Base-by-base conservation (phyloP, 2,888 invertebrate species). In the Peribatodes rhomboidaria region DNA sequence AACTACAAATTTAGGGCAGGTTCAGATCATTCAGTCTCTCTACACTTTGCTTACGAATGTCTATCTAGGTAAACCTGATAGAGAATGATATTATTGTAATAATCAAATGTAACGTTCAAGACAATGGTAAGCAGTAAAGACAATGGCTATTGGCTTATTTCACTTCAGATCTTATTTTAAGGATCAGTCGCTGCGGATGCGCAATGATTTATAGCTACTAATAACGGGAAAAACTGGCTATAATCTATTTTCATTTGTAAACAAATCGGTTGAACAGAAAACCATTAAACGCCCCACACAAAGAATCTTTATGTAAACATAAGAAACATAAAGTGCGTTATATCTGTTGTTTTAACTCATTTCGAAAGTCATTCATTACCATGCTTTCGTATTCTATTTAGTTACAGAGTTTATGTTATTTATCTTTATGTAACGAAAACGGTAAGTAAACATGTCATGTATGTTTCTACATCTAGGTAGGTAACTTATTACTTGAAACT, bases 181-280 rank as follows among this genome's bases (percentile, higher is more conserved):
- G 85, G 83, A 88, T 87, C 80, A 80, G 81, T 81, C 78, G 82
- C 77, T 84, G 82, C 92, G 88, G 92, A 91, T 90, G 85, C 82
- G 68, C 87, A 82, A 90, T 92, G 93, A 92, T 93, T 93, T 89
- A 92, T 85, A 78, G 84, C 86, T 84, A 86, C 92, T 90, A 91
- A 92, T 92, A 92, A 91, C 90, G 82, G 79, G 93, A 93, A 92
- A 93, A 92, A 92, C 91, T 91, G 85, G 89, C 91, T 89, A 88
- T 92, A 92, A 93, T 90, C 93, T 93, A 93, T 93, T 93, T 92
- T 80, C 90, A 92, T 88, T 88, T 85, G 91, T 93, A 90, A 83
- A 93, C 92, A 91, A 88, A 92, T 92, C 90, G 92, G 90, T 90
- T 86, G 90, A 93, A 92, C 92, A 90, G 90, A 92, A 92, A 93